Evolutionary conservation across 2,888 invertebrate genomes (phyloP).

Genomic region (Xanthorhoe designata): DNA sequence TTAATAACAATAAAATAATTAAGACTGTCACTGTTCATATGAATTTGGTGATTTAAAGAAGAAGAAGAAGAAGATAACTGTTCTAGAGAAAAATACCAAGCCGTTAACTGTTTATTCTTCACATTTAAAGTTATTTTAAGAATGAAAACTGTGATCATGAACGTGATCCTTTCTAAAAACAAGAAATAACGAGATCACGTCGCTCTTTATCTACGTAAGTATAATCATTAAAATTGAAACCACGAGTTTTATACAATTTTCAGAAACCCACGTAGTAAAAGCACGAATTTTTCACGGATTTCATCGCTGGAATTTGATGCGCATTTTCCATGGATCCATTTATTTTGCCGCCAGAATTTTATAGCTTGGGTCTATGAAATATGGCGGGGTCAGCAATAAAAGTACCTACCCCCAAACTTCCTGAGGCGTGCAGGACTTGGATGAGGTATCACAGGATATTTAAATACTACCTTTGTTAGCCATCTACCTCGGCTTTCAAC

Average conservation of each 20-base stretch:
- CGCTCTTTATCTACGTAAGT: background rate
- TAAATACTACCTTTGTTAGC: too few relatives aligned
- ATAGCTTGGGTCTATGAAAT: conserved; percentile 33
- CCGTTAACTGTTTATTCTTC: too few relatives aligned
- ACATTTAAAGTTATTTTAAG: background rate
- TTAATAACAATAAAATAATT: too few relatives aligned
- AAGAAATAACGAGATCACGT: background rate
- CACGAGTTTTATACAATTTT: background rate
- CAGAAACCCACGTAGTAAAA: background rate
- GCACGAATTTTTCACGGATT: background rate
- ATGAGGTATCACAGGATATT: conserved; percentile 3
- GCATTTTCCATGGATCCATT: conserved; percentile 28
- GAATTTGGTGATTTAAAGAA: too few relatives aligned
- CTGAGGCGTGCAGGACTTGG: conserved; percentile 5
- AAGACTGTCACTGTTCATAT: too few relatives aligned
- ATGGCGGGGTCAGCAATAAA: conserved; percentile 31
- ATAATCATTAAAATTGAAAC: background rate
- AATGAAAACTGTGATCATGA: background rate
- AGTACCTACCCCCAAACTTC: conserved; percentile 18
- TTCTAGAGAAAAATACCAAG: too few relatives aligned
- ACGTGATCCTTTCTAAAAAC: background rate
- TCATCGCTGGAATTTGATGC: conserved; percentile 16
- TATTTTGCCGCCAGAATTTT: conserved; percentile 26
- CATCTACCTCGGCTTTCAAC: too few relatives aligned
- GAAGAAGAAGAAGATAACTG: too few relatives aligned